Percentiles rank a stretch among this genome's conserved stretches.
Conservation (phyloP, 1,140 invertebrate genomes). For the Panulirus ornatus region DNA sequence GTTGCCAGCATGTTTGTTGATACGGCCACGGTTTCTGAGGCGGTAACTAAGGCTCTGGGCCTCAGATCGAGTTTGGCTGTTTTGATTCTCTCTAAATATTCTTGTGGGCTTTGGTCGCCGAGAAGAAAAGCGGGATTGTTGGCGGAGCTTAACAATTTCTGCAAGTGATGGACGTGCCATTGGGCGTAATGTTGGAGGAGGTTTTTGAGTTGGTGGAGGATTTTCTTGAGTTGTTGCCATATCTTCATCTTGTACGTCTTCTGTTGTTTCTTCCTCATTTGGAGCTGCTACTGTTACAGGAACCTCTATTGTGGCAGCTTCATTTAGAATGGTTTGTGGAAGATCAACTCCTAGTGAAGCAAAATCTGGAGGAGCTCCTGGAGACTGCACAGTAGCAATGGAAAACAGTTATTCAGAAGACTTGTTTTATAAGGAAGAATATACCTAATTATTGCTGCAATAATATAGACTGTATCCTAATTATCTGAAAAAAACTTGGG, state of each 20-base stretch:
- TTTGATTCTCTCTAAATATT: not conserved
- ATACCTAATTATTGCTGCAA: no score
- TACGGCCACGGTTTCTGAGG: not conserved
- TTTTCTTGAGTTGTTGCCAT: not conserved
- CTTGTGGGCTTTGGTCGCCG: not conserved
- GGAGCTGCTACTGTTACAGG: not conserved
- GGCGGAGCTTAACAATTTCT: constrained; percentile 36
- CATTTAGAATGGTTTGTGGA: not conserved
- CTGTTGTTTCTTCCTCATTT: not conserved
- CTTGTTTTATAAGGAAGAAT: not conserved
- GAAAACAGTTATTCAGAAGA: constrained; percentile 7
- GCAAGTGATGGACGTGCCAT: constrained; percentile 26
- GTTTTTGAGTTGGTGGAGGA: not conserved
- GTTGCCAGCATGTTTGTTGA: no score
- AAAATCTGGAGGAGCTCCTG: not conserved
- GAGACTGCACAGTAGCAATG: not conserved
- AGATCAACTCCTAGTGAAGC: not conserved
- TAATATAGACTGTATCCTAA: no score
- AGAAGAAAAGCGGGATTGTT: constrained; percentile 10
- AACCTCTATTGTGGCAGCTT: not conserved
- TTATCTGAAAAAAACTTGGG: no score
- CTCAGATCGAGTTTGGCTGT: not conserved
- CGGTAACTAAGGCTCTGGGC: not conserved
- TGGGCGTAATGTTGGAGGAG: not conserved
- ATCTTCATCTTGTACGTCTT: not conserved